These are phyloP conservation scores for Acipenser ruthenus DNA, from an alignment of 2,797 vertebrate species.

Conservation along the genomic window DNA sequence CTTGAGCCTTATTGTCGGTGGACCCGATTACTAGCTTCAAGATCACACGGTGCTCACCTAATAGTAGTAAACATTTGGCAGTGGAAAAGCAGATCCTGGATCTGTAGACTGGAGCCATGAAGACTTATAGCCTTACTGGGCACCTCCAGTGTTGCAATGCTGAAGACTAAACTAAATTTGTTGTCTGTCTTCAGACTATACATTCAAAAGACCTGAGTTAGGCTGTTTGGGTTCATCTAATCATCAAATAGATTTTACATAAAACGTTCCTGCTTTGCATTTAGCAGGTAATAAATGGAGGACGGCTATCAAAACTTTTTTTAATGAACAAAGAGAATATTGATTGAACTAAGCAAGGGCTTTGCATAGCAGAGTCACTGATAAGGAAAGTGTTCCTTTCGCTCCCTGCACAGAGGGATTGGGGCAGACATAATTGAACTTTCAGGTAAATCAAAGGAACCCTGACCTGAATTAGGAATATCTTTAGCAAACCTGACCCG, in stretches of 20 bases:
- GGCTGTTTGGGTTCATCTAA: neutral
- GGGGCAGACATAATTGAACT: neutral
- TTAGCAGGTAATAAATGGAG: neutral
- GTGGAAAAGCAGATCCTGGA: too few relatives aligned
- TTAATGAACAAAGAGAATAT: constrained; percentile 10
- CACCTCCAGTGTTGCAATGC: too few relatives aligned
- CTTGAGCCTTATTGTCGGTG: too few relatives aligned
- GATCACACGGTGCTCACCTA: too few relatives aligned
- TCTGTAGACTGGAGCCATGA: too few relatives aligned
- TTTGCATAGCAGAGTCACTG: neutral
- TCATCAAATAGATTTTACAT: constrained; percentile 10
- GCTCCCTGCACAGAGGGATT: neutral
- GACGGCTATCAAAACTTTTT: constrained; percentile 2
- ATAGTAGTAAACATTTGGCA: too few relatives aligned
- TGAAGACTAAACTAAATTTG: too few relatives aligned
- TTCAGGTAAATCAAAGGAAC: neutral
- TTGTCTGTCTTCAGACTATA: too few relatives aligned
- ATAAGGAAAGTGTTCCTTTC: neutral
- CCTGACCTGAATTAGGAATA: too few relatives aligned
- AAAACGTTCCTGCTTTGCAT: neutral
- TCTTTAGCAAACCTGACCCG: too few relatives aligned
- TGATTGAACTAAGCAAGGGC: neutral
- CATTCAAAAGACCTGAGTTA: neutral
- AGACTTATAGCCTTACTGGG: too few relatives aligned
- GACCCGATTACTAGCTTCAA: too few relatives aligned